Conservation (phyloP, 1,140 invertebrate species). For the Brachionus koreanus region DNA sequence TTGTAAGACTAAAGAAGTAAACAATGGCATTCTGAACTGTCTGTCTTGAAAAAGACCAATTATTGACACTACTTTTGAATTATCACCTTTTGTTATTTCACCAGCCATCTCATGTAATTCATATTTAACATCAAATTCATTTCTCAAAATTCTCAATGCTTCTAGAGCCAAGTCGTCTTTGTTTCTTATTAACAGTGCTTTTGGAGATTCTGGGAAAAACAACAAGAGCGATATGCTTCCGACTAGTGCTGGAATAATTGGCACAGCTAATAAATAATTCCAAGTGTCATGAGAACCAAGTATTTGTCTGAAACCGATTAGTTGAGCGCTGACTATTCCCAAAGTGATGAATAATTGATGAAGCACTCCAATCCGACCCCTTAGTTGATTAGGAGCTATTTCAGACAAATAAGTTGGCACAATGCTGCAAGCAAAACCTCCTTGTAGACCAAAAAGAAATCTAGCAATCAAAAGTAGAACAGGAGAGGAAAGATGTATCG, state of each 20-base stretch:
- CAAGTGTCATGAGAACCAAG: constrained; percentile 53
- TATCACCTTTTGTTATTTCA: constrained; percentile 48
- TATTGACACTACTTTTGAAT: constrained; percentile 47
- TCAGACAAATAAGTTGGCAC: constrained; percentile 81
- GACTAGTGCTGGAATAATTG: constrained; percentile 68
- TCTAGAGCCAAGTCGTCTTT: not conserved
- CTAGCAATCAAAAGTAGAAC: not conserved
- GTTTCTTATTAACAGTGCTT: constrained; percentile 51
- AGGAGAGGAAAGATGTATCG: not conserved
- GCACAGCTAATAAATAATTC: constrained; percentile 66
- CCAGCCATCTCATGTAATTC: constrained; percentile 54
- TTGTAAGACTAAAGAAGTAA: constrained; percentile 52
- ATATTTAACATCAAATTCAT: constrained; percentile 48
- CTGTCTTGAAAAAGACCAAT: constrained; percentile 50
- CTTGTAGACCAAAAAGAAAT: constrained; percentile 43
- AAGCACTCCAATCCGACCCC: constrained; percentile 77
- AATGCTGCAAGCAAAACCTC: constrained; percentile 63
- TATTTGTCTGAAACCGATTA: constrained; percentile 63
- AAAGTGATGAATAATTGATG: constrained; percentile 83
- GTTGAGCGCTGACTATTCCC: constrained; percentile 68
- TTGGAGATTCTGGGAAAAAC: constrained; percentile 83
- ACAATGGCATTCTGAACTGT: constrained; percentile 50
- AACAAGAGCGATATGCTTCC: constrained; percentile 69
- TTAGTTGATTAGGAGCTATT: constrained; percentile 73
- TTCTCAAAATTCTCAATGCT: constrained; percentile 48